Conservation (phyloP, 2,113 vertebrate species). For the Elaphurus davidianus region DNA sequence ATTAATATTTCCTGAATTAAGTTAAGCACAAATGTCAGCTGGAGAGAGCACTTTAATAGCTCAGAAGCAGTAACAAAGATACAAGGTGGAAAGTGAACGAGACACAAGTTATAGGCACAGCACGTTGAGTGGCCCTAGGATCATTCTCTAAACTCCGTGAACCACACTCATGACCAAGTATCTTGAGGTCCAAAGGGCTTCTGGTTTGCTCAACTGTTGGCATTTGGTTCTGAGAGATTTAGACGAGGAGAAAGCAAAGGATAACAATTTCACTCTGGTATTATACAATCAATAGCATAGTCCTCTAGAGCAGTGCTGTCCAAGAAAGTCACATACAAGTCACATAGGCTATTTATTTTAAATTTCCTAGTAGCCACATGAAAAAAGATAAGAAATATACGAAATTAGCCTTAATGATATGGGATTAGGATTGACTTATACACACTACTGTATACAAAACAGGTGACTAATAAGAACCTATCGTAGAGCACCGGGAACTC, state of each 20-base stretch:
- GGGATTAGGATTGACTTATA: background rate
- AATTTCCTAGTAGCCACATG: background rate
- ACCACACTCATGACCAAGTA: accelerated
- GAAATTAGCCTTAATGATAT: background rate
- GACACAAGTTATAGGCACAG: accelerated
- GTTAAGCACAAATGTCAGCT: background rate
- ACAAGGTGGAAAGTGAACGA: background rate
- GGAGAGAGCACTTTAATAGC: background rate
- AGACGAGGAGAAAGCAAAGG: background rate
- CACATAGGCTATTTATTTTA: background rate
- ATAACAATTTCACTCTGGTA: background rate
- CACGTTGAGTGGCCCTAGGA: background rate
- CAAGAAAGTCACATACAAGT: background rate
- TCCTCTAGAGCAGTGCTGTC: background rate
- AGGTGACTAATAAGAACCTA: background rate
- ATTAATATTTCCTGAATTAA: conserved; percentile 25
- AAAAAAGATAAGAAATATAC: background rate
- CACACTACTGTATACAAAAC: background rate
- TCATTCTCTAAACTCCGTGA: background rate
- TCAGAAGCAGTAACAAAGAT: background rate
- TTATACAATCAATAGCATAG: background rate
- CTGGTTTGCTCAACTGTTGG: background rate
- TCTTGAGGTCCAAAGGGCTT: background rate
- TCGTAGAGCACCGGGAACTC: background rate
- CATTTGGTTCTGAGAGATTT: background rate